Evolutionary conservation across 2,888 invertebrate species (phyloP), one percentile per base, ranked within the genome.

Genomic region (Choreutis nemorana): DNA sequence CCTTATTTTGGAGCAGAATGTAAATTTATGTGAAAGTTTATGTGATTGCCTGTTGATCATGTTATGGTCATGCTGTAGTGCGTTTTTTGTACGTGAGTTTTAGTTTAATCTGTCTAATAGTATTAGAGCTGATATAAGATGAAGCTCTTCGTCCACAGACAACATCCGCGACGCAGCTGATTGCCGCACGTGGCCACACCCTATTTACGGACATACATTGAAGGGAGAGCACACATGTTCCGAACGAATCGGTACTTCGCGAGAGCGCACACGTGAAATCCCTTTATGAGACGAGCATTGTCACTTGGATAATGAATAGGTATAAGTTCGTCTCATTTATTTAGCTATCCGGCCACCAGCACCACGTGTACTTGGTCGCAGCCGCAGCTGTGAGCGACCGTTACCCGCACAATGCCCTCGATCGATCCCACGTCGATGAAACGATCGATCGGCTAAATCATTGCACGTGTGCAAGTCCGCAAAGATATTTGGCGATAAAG

Each of bases 401-500:
- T 78, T 77, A 77, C 68, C 64, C 71, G 75, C 73, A 75, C 77
- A 73, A 75, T 77, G 75, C 67, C 77, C 77, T 72, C 73, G 68
- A 75, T 77, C 75, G 73, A 73, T 72, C 62, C 67, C 52, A 61
- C 57, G 62, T 47, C 61, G 66, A 70, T 62, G 68, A 68, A 66
- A 71, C 60, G 50, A 60, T 55, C 56, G 60, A 73, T 72, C 63
- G 64, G 73, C 64, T 61, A 73, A 73, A 75, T 71, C 64, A 55
- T 51, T 70, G 66, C 72, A 66, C 66, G 60, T 63, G 66, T 64
- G 66, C 59, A 42, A 63, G 57, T 60, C 55, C 43, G 58, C 48
- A 52, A 51, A 61, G 64, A 65, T 55, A 53, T 62, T 70, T 68
- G 49, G 73, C 64, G 61, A 61, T 51, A 50, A 45, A 48, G 52